These are phyloP conservation scores for Apocheima hispidaria DNA, from an alignment of 2,888 invertebrate species.

Conservation along the genomic window DNA sequence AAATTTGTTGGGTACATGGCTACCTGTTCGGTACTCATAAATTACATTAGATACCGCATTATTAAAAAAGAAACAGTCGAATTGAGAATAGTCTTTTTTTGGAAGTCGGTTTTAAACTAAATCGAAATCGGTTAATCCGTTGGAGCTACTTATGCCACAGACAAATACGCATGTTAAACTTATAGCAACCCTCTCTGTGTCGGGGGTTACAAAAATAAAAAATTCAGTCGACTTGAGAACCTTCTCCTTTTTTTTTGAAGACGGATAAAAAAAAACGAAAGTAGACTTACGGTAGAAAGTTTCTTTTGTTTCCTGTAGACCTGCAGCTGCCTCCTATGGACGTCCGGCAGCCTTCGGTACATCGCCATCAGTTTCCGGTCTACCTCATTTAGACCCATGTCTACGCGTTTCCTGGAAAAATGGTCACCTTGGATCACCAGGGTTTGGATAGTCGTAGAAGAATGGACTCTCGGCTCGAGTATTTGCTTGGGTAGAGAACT, in stretches of 20 bases:
- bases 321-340: slow-evolving; percentile 75
- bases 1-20: no score
- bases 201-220: not conserved
- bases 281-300: slow-evolving; percentile 40
- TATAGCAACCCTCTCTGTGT: no score
- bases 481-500: not conserved
- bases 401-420: slow-evolving; percentile 71
- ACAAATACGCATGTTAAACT: no score
- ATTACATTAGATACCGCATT: no score
- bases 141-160: no score
- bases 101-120: no score
- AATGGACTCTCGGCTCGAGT: not conserved
- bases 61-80: no score
- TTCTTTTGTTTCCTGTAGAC: slow-evolving; percentile 79
- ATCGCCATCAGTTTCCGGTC: slow-evolving; percentile 81
- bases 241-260: no score
- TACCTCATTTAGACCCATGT: slow-evolving; percentile 75
- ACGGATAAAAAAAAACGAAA: slow-evolving; percentile 1
- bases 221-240: no score
- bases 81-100: no score
- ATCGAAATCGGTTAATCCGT: no score
- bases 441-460: not conserved
- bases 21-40: no score
- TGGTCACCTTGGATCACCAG: not conserved
- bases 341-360: slow-evolving; percentile 78